Evolutionary conservation across 2,113 vertebrate species (phyloP), one percentile per base, ranked within the genome.

Genomic region (Beaufortia kweichowensis): DNA sequence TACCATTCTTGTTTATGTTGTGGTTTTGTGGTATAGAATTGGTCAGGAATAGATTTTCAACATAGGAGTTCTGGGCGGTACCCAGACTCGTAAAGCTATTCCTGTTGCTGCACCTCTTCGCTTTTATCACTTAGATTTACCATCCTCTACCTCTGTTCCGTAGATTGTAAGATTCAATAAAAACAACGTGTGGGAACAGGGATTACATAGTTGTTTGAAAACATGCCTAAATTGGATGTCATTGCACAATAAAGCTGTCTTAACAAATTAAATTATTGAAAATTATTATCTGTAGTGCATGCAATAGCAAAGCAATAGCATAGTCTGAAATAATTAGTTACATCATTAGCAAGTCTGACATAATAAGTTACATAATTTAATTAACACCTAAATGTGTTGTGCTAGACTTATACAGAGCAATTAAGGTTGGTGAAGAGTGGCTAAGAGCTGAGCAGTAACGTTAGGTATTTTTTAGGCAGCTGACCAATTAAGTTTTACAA

Each of bases 1-100:
- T 77, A 81, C 85, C 29, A 78, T 87, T 85, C 50, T 87, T 89
- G 86, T 89, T 90, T 89, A 88, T 79, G 82, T 84, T 83, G 88
- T 82, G 75, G 84, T 71, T 85, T 72, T 88, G 88, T 86, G 88
- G 88, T 85, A 79, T 79, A 79, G 77, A 76, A 79, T 55, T 72
- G 72, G 65, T 83, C 80, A 50, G 62, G 48, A 78, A 67, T 33
- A 62, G 67, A 67, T 77, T 48, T 76, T 15, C 50, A 65, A 64
- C 64, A 62, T n/a, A 43, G 53, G 56, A 63, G 35, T 12, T 77
- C 65, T 33, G 21, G 61, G 19, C 23, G 73, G 75, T 28, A 23
- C 31, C 68, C 14, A 46, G 31, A 56, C 68, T 57, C 15, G 1
- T 69, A 31, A 53, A 55, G 15, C 35, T 7, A 69, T 53, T 11